Conservation (phyloP, 2,113 vertebrate genomes). For the Opisthocomus hoazin region DNA sequence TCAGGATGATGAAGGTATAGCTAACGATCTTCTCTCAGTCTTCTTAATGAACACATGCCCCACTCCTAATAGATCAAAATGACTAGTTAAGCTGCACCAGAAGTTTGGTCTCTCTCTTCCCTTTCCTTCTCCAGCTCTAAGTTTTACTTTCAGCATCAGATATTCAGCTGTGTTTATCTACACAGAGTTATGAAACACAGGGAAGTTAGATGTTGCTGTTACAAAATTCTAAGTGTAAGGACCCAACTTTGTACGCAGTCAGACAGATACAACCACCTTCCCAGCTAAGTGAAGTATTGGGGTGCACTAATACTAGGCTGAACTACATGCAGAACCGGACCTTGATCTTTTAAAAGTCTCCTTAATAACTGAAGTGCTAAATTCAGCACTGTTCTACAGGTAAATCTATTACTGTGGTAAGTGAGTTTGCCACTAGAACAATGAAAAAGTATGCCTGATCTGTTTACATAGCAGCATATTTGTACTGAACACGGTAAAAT, state of each 20-base stretch:
- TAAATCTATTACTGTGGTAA: slow-evolving; percentile 54
- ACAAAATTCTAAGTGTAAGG: neutral
- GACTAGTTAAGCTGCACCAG: neutral
- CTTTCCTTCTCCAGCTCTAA: neutral
- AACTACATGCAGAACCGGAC: neutral
- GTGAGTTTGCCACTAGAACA: slow-evolving; percentile 5
- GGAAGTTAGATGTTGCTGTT: neutral
- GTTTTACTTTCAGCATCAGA: neutral
- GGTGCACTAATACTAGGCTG: neutral
- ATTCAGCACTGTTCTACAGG: slow-evolving; percentile 40
- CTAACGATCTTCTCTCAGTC: fast-evolving
- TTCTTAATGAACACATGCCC: neutral
- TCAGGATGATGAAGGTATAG: neutral
- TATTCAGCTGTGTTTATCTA: neutral
- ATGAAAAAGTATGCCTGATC: neutral
- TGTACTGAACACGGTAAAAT: neutral
- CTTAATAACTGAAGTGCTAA: slow-evolving; percentile 37
- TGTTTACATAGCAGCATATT: neutral
- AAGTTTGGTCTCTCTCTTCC: neutral
- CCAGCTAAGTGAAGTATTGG: neutral
- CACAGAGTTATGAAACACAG: neutral
- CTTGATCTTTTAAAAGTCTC: slow-evolving; percentile 1
- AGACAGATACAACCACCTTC: neutral
- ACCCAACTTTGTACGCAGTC: neutral
- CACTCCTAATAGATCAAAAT: neutral